These are phyloP conservation scores for Rhea americana DNA, from an alignment of 2,113 vertebrate genomes.

Conservation along the genomic window DNA sequence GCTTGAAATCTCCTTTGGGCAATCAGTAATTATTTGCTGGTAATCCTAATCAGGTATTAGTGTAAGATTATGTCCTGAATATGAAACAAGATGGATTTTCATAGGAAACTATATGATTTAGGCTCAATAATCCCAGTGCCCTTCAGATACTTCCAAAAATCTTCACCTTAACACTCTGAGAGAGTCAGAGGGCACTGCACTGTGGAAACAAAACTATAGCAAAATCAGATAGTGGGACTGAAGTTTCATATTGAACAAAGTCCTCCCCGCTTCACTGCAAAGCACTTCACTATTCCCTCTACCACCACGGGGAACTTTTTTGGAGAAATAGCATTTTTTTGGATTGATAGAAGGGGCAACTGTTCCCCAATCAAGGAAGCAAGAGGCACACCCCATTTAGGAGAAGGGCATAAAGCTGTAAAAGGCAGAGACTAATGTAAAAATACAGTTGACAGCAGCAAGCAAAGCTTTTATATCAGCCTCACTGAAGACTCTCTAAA, in stretches of 20 bases:
- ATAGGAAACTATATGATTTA: neutral
- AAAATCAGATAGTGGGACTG: neutral
- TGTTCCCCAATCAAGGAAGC: neutral
- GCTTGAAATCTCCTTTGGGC: neutral
- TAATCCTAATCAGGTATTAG: neutral
- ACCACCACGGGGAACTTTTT: neutral
- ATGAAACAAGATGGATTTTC: neutral
- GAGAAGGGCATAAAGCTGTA: neutral
- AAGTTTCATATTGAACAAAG: neutral
- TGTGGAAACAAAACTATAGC: neutral
- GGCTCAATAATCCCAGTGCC: neutral
- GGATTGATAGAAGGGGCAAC: neutral
- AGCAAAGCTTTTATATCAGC: neutral
- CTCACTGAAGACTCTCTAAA: neutral
- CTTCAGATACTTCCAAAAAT: neutral
- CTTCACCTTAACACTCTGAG: neutral
- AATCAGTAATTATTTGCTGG: neutral
- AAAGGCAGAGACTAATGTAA: neutral
- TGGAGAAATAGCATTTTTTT: neutral
- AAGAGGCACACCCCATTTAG: neutral
- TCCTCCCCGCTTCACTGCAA: neutral
- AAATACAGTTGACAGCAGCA: neutral
- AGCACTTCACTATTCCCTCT: neutral
- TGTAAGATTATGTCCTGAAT: neutral
- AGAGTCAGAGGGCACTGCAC: neutral